These are phyloP conservation scores for Drosophila bocqueti DNA, from an alignment of 1,140 invertebrate genomes.

Conservation along the genomic window DNA sequence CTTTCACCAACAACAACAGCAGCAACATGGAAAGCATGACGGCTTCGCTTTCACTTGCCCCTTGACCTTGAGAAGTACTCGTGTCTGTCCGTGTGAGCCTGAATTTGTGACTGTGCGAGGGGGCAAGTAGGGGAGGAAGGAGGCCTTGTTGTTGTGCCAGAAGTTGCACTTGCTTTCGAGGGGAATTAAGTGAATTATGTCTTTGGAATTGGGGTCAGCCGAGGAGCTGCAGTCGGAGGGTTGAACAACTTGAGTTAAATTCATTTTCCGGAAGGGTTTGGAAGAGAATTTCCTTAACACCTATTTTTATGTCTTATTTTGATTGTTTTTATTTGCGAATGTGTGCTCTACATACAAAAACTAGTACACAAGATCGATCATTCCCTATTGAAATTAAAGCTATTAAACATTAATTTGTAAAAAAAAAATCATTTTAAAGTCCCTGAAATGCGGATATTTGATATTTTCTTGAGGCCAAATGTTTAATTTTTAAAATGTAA, in stretches of 20 bases:
- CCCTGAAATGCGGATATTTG: too few species aligned
- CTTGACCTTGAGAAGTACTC: slow-evolving; percentile 66
- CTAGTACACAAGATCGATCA: too few species aligned
- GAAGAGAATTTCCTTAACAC: not conserved
- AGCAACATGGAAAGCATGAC: slow-evolving; percentile 20
- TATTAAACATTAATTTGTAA: too few species aligned
- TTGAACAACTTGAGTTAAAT: not conserved
- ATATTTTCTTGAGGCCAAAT: too few species aligned
- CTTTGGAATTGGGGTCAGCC: slow-evolving; percentile 19
- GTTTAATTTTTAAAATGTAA: too few species aligned
- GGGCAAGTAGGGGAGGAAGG: not conserved
- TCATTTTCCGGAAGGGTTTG: not conserved
- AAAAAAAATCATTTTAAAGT: too few species aligned
- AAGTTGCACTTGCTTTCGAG: slow-evolving; percentile 34
- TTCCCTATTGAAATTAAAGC: too few species aligned
- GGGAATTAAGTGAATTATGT: slow-evolving; percentile 55
- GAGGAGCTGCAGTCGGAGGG: not conserved
- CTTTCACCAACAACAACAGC: slow-evolving; percentile 63
- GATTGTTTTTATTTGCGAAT: not conserved
- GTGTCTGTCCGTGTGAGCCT: slow-evolving; percentile 4
- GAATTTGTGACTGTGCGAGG: not conserved
- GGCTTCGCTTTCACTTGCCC: slow-evolving; percentile 75
- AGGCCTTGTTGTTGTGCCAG: slow-evolving; percentile 21
- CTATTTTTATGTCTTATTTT: not conserved
- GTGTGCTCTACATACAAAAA: not conserved